Percentiles rank a stretch among this genome's conserved stretches.
phyloP scores from a whole-genome alignment of 30 jellyfish, hydroid and myxozoan species.

The Sanderia malayensis region DNA sequence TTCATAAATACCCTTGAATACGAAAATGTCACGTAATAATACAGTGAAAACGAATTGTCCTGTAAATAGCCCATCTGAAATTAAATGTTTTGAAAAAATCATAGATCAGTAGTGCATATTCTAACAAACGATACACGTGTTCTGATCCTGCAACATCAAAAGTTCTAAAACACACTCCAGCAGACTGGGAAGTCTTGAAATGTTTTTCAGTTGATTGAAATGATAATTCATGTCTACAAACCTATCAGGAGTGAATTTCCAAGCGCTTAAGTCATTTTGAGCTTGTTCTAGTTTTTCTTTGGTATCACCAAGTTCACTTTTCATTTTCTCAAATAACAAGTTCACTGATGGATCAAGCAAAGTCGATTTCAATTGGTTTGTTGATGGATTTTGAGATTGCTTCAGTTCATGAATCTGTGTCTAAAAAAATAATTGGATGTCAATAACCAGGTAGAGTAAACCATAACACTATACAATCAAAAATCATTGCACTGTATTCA shows the following conservation, averaged over 20 bases:
- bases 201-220: conserved; percentile 53
- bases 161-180: conserved; percentile 20
- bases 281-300: conserved; percentile 98
- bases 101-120: background rate
- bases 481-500: no score
- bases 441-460: no score
- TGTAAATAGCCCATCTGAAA: conserved; percentile 28
- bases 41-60: background rate
- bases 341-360: conserved; percentile 97
- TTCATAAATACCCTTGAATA: no score
- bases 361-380: conserved; percentile 83
- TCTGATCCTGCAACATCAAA: background rate
- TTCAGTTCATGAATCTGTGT: conserved; percentile 91
- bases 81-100: background rate
- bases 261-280: conserved; percentile 96
- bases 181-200: conserved; percentile 22
- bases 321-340: conserved; percentile 95
- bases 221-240: conserved; percentile 57
- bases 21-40: background rate
- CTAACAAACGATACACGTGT: background rate
- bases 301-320: conserved; percentile 92
- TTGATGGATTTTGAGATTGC: conserved; percentile 94
- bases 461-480: no score
- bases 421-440: no score
- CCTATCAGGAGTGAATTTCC: conserved; percentile 99